phyloP scores from a whole-genome alignment of 2,888 invertebrate genomes.

The Chalcis sispes region DNA sequence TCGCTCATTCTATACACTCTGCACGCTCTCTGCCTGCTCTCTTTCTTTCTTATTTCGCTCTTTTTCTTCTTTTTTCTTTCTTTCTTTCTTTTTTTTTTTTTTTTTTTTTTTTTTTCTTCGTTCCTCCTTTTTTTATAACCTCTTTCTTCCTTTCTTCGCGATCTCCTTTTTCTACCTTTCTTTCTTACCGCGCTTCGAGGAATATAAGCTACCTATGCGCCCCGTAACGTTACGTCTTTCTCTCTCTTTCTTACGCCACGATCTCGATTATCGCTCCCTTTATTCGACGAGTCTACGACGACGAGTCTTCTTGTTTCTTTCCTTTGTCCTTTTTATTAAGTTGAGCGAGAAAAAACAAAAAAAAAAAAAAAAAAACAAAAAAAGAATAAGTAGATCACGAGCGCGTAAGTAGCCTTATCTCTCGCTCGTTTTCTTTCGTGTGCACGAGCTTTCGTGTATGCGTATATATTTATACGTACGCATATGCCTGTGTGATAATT shows the following conservation, averaged over 20 bases:
- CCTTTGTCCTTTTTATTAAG: conserved; percentile 54
- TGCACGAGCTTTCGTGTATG: no score
- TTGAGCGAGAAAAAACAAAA: background rate
- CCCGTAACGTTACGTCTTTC: background rate
- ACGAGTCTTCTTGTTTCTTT: conserved; percentile 48
- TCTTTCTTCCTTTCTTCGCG: background rate
- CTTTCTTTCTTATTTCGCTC: conserved; percentile 55
- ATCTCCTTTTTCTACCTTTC: background rate
- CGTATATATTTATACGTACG: no score
- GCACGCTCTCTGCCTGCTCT: conserved; percentile 57
- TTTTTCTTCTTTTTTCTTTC: conserved; percentile 24
- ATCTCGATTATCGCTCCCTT: conserved; percentile 44
- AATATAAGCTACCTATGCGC: background rate
- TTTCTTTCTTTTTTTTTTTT: background rate
- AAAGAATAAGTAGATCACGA: conserved; percentile 48
- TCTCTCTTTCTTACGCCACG: background rate
- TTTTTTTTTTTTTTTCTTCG: background rate
- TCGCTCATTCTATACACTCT: conserved; percentile 60
- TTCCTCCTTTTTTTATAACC: background rate
- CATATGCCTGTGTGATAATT: conserved; percentile 25
- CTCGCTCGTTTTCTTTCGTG: no score
- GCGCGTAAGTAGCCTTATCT: conserved; percentile 47
- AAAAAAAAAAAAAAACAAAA: conserved; percentile 6
- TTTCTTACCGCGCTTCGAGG: background rate
- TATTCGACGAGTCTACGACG: background rate